phyloP scores from a whole-genome alignment of 1,140 invertebrate species.

The Bombus sylvicola region DNA sequence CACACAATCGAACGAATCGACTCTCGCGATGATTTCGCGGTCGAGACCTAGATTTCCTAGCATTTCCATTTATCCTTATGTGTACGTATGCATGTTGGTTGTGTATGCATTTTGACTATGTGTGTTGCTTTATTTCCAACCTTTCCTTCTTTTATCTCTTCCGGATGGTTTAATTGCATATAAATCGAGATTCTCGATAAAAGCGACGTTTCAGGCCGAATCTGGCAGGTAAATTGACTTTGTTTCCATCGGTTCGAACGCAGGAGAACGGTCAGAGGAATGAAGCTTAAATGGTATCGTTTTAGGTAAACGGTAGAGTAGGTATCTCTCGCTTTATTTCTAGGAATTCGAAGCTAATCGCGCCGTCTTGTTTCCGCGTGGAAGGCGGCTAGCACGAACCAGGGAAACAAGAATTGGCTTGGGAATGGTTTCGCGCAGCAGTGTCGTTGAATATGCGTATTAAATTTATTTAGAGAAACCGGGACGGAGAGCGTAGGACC shows the following conservation, averaged over 20 bases:
- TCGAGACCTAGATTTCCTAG: not conserved
- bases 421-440: slow-evolving; percentile 1
- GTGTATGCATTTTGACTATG: too few species aligned
- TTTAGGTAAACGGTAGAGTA: not conserved
- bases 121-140: not conserved
- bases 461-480: slow-evolving; percentile 35
- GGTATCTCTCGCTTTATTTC: not conserved
- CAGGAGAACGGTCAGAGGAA: not conserved
- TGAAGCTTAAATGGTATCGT: slow-evolving; percentile 40
- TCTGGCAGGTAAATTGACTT: too few species aligned
- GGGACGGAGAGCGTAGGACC: too few species aligned
- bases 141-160: not conserved
- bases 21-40: not conserved
- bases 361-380: slow-evolving; percentile 8
- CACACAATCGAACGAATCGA: not conserved
- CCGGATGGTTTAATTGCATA: not conserved
- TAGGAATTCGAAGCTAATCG: slow-evolving; percentile 30
- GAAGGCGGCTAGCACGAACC: not conserved
- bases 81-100: not conserved
- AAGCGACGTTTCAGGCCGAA: not conserved
- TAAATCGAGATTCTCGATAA: not conserved
- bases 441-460: slow-evolving; percentile 26
- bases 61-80: not conserved
- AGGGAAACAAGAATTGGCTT: slow-evolving; percentile 10
- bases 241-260: slow-evolving; percentile 8